These are phyloP conservation scores for Solen grandis DNA, from an alignment of 1,140 invertebrate species.

Conservation along the genomic window DNA sequence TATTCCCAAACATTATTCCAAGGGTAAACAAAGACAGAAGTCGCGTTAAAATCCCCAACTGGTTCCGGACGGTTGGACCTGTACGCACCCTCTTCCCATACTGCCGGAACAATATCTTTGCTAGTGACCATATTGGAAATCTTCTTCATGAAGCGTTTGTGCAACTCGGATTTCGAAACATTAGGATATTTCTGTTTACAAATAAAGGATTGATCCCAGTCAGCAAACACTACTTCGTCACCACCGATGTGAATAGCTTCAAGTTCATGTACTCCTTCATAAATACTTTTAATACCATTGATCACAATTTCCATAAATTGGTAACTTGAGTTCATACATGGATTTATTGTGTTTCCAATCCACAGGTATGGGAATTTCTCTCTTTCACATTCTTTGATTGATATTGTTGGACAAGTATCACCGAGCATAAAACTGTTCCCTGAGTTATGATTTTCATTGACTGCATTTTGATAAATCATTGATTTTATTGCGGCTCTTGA, in stretches of 20 bases:
- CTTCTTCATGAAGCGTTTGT: constrained; percentile 1
- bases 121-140: too few species aligned
- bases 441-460: constrained; percentile 54
- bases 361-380: too few species aligned
- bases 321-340: constrained; percentile 74
- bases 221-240: constrained; percentile 73
- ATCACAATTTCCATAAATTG: constrained; percentile 60
- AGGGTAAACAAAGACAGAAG: constrained; percentile 43
- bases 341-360: constrained; percentile 71
- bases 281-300: constrained; percentile 59
- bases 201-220: constrained; percentile 68
- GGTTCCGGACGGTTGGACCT: constrained; percentile 35
- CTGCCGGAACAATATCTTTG: too few species aligned
- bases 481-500: constrained; percentile 71
- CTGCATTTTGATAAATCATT: constrained; percentile 66
- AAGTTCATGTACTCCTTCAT: constrained; percentile 63
- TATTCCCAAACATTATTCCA: constrained; percentile 70
- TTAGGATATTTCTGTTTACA: constrained; percentile 56
- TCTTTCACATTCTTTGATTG: too few species aligned
- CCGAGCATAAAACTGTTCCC: constrained; percentile 60
- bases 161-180: background rate
- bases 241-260: constrained; percentile 74
- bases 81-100: constrained; percentile 74
- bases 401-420: too few species aligned
- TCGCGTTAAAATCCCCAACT: constrained; percentile 27